A percentile compares a stretch with the other conserved stretches of the same genome.
Evolutionary conservation across 2,797 vertebrate species (phyloP).

Genomic region (Delichon dasypus): DNA sequence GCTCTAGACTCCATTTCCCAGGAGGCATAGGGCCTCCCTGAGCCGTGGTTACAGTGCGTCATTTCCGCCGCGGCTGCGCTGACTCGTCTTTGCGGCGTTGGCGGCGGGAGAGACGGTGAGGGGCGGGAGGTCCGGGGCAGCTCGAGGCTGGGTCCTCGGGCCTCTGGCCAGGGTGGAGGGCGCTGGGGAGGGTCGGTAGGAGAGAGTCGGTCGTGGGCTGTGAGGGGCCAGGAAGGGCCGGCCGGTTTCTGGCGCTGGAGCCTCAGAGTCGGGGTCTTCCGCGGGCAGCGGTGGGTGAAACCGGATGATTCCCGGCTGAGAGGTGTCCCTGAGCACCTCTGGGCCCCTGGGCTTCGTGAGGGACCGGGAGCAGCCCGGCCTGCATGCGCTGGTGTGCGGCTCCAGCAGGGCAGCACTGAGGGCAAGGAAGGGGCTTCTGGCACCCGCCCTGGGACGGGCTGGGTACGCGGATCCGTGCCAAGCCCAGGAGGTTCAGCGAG

Average conservation of each 20-base stretch:
- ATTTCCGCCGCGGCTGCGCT: not conserved
- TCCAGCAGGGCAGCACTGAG: not conserved
- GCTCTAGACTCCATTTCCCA: not conserved
- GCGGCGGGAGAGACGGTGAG: not conserved
- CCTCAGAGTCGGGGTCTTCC: not conserved
- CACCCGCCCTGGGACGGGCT: not conserved
- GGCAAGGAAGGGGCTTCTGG: not conserved
- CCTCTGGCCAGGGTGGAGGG: not conserved
- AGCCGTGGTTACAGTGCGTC: fast-evolving
- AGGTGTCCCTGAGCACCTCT: not conserved
- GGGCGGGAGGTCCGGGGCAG: too few species aligned
- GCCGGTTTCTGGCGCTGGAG: not conserved
- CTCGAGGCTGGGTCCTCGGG: too few species aligned
- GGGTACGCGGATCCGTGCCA: not conserved
- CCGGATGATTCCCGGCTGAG: not conserved
- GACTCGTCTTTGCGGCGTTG: not conserved
- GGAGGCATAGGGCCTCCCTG: fast-evolving
- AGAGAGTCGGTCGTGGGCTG: not conserved
- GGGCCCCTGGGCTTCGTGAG: not conserved
- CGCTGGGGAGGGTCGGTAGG: not conserved
- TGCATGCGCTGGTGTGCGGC: not conserved
- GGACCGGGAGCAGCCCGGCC: not conserved
- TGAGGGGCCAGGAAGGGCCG: too few species aligned
- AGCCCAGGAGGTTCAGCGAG: not conserved
- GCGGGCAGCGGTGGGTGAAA: not conserved